phyloP scores from a whole-genome alignment of 2,797 vertebrate genomes.

The Poeciliopsis presidionis region DNA sequence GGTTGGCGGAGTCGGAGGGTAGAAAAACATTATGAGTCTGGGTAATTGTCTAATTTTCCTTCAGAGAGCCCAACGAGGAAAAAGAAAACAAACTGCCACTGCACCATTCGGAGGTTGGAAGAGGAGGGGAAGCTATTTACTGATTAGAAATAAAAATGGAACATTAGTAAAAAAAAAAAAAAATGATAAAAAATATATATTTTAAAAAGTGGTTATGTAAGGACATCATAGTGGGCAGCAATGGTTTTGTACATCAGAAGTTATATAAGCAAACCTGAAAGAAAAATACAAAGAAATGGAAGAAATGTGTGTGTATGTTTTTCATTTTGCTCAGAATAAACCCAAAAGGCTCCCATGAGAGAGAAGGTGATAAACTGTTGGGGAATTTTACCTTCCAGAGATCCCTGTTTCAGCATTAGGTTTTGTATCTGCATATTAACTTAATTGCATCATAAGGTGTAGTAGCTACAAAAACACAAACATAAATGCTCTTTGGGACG shows the following conservation, averaged over 20 bases:
- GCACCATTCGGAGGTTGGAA: slow-evolving; percentile 28
- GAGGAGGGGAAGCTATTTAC: slow-evolving; percentile 23
- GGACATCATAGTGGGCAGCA: background rate
- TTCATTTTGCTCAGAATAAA: slow-evolving; percentile 1
- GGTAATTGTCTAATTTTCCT: slow-evolving; percentile 82
- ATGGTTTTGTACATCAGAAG: background rate
- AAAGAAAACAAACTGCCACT: slow-evolving; percentile 68
- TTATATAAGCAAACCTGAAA: background rate
- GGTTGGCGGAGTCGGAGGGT: slow-evolving; percentile 36
- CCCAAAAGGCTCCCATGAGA: background rate
- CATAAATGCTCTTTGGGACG: background rate
- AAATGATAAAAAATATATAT: no score
- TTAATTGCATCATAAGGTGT: background rate
- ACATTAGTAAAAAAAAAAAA: background rate
- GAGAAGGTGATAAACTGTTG: background rate
- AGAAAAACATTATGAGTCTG: slow-evolving; percentile 79
- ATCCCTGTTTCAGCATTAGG: background rate
- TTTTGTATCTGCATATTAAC: background rate
- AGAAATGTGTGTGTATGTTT: background rate
- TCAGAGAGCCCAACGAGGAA: slow-evolving; percentile 72
- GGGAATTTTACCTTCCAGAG: background rate
- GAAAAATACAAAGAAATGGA: background rate
- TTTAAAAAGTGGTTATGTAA: background rate
- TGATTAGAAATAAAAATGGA: slow-evolving; percentile 6
- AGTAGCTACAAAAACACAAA: background rate